phyloP scores from a whole-genome alignment of 1,140 invertebrate species.

The Trichoplusia ni region DNA sequence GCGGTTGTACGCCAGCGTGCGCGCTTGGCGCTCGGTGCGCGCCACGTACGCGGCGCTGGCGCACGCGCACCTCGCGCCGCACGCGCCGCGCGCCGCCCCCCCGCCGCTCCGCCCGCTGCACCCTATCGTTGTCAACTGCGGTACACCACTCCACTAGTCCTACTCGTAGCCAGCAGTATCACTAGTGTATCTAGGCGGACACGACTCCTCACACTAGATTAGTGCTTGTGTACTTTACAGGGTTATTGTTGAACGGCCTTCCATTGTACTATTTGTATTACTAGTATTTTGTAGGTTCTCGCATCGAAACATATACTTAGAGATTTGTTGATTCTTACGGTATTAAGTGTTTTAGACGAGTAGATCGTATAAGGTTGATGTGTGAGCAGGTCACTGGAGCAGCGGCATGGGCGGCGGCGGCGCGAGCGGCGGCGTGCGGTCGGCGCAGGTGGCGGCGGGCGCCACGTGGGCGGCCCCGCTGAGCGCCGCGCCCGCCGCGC shows the following conservation, averaged over 20 bases:
- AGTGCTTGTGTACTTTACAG: too few species aligned
- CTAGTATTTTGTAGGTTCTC: too few species aligned
- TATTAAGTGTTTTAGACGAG: not conserved
- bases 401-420: slow-evolving; percentile 34
- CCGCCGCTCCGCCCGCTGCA: slow-evolving; percentile 31
- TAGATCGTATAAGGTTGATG: not conserved
- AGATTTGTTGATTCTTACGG: too few species aligned
- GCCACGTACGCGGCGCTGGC: slow-evolving; percentile 38
- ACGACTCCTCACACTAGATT: too few species aligned
- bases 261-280: too few species aligned
- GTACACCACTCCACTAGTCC: slow-evolving; percentile 26
- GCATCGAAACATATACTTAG: too few species aligned
- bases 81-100: slow-evolving; percentile 32
- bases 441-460: slow-evolving; percentile 43
- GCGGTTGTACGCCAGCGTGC: slow-evolving; percentile 6
- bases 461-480: slow-evolving; percentile 50
- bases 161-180: not conserved
- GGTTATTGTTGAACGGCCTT: too few species aligned
- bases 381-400: slow-evolving; percentile 33
- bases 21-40: slow-evolving; percentile 8
- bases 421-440: slow-evolving; percentile 39
- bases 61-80: slow-evolving; percentile 16
- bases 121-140: slow-evolving; percentile 49
- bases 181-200: too few species aligned
- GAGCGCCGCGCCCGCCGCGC: slow-evolving; percentile 40